Base-by-base conservation (phyloP, 1,140 invertebrate species). In the Neodiprion fabricii region DNA sequence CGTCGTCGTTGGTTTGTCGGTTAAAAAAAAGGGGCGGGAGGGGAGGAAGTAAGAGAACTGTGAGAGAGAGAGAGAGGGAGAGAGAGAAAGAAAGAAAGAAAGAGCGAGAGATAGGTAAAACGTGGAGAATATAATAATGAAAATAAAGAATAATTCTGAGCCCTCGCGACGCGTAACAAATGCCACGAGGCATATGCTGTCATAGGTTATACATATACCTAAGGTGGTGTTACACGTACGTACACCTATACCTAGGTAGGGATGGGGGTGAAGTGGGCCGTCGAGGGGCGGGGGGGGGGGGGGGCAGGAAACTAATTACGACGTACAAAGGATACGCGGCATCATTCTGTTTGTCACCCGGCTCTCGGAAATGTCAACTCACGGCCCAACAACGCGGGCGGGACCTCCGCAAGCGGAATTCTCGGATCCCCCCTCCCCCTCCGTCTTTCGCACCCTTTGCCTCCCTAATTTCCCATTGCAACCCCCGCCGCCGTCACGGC, bases 301-400 rank as follows among this genome's bases (percentile, higher is more conserved):
- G 50, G n/a, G 53, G 67, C 71, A 79, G 74, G 65, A 75, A 79
- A 82, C 73, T 76, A 78, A 80, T 82, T 74, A 76, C 67, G 50
- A 47, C 48, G 68, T 72, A 79, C 78, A 80, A 79, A 77, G 77
- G 78, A 80, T 79, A 79, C 77, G 75, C 75, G 74, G 48, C 77
- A 76, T 79, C 79, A 83, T 78, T 81, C 67, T 76, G 78, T 81
- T 80, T 81, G 78, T 81, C 82, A 79, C 72, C 74, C 74, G 53
- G 75, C 77, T 53, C 50, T 72, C 74, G 79, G 71, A 79, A 79
- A 72, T 23, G 71, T 80, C 67, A 72, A 67, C 23, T 47, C 75
- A 53, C 2, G 73, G 14, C 49, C 71, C 79, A 76, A 79, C 74
- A 79, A 67, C 74, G 67, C 9, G 73, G 17, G 67, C 72, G 70